These are phyloP conservation scores for Trididemnum clinides DNA, from an alignment of 23 tunicate species.

Conservation along the genomic window DNA sequence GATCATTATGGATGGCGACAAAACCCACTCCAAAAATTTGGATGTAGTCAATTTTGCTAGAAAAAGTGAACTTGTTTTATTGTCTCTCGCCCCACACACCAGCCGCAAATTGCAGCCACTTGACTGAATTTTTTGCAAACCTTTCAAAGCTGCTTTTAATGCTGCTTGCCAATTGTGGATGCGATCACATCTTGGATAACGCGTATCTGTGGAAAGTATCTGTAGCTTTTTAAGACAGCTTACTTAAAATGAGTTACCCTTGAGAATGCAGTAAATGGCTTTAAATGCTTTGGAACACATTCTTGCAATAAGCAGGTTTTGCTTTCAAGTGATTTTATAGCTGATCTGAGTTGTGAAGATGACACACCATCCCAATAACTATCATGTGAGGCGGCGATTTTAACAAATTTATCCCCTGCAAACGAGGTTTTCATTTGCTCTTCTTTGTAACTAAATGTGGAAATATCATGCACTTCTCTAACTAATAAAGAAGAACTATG, in stretches of 20 bases:
- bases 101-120: not conserved
- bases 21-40: not conserved
- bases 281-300: not conserved
- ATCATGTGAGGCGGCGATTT: too few relatives aligned
- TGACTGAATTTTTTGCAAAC: constrained; percentile 2
- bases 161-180: not conserved
- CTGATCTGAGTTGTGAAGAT: not conserved
- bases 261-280: not conserved
- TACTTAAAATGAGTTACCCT: not conserved
- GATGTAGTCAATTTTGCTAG: not conserved
- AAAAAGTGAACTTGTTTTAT: not conserved
- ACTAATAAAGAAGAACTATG: too few relatives aligned
- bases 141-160: not conserved
- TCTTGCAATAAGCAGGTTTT: not conserved
- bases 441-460: too few relatives aligned
- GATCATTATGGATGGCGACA: not conserved
- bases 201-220: constrained; percentile 5
- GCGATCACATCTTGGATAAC: not conserved
- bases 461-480: too few relatives aligned
- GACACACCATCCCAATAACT: too few relatives aligned
- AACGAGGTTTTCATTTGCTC: too few relatives aligned
- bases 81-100: constrained; percentile 6
- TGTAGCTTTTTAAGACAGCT: not conserved
- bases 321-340: not conserved
- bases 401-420: too few relatives aligned